phyloP scores from a whole-genome alignment of 2,113 vertebrate genomes.

The Drymodes brunneopygia region DNA sequence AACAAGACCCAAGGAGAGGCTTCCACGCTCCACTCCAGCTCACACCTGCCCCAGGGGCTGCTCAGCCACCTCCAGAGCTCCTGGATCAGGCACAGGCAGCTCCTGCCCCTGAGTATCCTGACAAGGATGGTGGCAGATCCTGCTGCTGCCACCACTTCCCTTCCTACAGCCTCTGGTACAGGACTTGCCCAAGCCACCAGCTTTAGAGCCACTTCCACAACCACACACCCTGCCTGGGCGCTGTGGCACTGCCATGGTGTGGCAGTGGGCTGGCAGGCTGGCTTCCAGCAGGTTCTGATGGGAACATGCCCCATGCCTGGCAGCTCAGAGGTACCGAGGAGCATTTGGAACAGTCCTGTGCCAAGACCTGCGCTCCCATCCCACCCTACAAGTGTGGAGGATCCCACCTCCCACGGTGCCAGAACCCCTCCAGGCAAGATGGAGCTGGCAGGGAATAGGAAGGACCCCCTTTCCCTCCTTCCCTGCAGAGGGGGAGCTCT shows the following conservation, averaged over 20 bases:
- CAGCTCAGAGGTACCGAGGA: not conserved
- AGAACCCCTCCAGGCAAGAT: fast-evolving
- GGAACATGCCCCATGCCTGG: not conserved
- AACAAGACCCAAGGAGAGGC: not conserved
- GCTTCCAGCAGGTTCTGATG: fast-evolving
- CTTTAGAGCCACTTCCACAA: not conserved
- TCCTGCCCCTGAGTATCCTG: not conserved
- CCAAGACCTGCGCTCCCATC: fast-evolving
- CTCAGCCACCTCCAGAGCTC: not conserved
- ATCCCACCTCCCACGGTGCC: fast-evolving
- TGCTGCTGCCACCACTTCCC: not conserved
- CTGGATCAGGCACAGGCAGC: not conserved
- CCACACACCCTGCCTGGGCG: fast-evolving
- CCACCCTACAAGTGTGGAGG: not conserved
- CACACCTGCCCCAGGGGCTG: too few species aligned
- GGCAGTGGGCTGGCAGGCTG: fast-evolving
- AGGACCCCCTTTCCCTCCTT: not conserved
- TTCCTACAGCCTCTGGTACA: too few species aligned
- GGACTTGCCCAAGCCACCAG: not conserved
- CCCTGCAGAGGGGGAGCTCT: not conserved
- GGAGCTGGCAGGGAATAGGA: fast-evolving
- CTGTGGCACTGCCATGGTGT: fast-evolving
- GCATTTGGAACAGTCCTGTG: too few species aligned
- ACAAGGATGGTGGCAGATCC: not conserved
- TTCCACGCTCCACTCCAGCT: not conserved